Conservation (phyloP, 2,797 vertebrate species). For the Mastacembelus armatus region DNA sequence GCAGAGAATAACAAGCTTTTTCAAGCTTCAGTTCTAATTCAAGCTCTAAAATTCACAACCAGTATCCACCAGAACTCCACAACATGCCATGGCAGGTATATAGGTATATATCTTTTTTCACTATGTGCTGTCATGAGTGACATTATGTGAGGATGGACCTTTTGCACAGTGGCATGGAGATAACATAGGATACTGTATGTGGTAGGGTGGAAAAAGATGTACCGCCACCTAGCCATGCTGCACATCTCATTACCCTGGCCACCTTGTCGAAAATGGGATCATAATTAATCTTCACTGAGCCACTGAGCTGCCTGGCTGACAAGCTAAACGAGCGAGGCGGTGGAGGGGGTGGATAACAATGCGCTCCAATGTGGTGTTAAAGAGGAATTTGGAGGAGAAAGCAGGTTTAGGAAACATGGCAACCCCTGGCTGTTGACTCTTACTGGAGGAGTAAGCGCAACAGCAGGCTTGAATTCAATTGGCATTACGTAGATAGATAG, state of each 20-base stretch:
- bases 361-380: slow-evolving; percentile 56
- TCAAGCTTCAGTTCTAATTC: slow-evolving; percentile 13
- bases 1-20: background rate
- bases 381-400: slow-evolving; percentile 53
- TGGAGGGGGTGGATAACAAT: slow-evolving; percentile 49
- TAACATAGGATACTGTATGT: slow-evolving; percentile 42
- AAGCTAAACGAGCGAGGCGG: slow-evolving; percentile 70
- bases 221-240: slow-evolving; percentile 35
- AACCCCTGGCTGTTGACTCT: slow-evolving; percentile 24
- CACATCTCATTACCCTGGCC: slow-evolving; percentile 71
- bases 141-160: slow-evolving; percentile 35
- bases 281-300: slow-evolving; percentile 79
- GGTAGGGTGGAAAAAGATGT: slow-evolving; percentile 54
- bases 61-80: background rate
- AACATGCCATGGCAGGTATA: slow-evolving; percentile 22
- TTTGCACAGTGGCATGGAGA: slow-evolving; percentile 34
- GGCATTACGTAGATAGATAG: background rate
- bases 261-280: slow-evolving; percentile 58
- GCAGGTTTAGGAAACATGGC: slow-evolving; percentile 32
- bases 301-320: slow-evolving; percentile 62
- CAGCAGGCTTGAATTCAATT: slow-evolving; percentile 11
- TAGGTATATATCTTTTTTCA: slow-evolving; percentile 25
- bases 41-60: slow-evolving; percentile 1
- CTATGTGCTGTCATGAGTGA: slow-evolving; percentile 45
- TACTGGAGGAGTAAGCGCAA: slow-evolving; percentile 21